These are phyloP conservation scores for Gandaritis pyraliata DNA, from an alignment of 2,888 invertebrate genomes.

Conservation along the genomic window DNA sequence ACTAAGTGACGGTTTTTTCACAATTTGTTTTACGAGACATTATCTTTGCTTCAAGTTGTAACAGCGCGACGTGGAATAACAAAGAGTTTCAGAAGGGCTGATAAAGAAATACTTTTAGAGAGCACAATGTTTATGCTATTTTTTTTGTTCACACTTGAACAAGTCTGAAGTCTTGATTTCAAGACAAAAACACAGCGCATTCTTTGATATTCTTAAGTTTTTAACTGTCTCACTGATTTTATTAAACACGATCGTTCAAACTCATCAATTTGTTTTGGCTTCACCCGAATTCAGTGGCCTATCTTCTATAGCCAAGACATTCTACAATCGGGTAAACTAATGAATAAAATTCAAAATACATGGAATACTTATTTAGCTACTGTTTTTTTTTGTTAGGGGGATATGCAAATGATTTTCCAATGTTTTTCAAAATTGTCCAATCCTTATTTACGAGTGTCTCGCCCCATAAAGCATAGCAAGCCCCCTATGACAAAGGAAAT, in stretches of 20 bases:
- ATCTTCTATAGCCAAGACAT: too few relatives aligned
- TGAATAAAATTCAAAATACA: too few relatives aligned
- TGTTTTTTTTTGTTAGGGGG: too few relatives aligned
- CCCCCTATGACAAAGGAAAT: conserved; percentile 30
- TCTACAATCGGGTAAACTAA: too few relatives aligned
- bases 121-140: conserved; percentile 21
- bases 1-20: conserved; percentile 31
- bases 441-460: conserved; percentile 10
- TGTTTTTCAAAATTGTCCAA: background rate
- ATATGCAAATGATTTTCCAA: background rate
- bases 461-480: conserved; percentile 17
- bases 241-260: too few relatives aligned
- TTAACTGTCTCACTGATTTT: too few relatives aligned
- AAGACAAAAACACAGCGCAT: too few relatives aligned
- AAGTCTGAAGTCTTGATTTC: background rate
- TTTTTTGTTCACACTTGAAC: conserved; percentile 22
- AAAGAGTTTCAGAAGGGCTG: conserved; percentile 30
- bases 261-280: too few relatives aligned
- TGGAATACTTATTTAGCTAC: too few relatives aligned
- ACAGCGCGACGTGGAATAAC: conserved; percentile 21
- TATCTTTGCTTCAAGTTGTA: conserved; percentile 30
- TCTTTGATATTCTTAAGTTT: too few relatives aligned
- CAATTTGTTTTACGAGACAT: conserved; percentile 35
- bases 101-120: conserved; percentile 29
- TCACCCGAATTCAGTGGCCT: too few relatives aligned